phyloP scores from a whole-genome alignment of 1,140 invertebrate genomes.

The Lepidotrigona ventralis region DNA sequence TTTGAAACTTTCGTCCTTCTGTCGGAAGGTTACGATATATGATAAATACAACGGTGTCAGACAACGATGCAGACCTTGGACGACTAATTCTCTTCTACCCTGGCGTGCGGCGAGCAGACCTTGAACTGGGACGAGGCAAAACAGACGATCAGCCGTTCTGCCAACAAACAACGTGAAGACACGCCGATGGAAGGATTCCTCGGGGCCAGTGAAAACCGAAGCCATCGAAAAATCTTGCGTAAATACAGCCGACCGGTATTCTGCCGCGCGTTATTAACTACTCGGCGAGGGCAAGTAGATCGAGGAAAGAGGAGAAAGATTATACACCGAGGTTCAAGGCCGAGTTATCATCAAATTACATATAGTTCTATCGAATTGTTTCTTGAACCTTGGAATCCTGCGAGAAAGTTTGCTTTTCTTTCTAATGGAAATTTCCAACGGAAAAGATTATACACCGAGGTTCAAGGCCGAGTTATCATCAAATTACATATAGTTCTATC shows the following conservation, averaged over 20 bases:
- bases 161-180: background rate
- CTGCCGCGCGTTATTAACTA: background rate
- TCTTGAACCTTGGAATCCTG: no score
- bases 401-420: background rate
- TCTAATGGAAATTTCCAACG: background rate
- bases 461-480: no score
- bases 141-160: background rate
- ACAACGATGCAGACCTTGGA: background rate
- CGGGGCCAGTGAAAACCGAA: background rate
- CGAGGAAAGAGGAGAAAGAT: no score
- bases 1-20: background rate
- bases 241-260: background rate
- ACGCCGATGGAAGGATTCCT: background rate
- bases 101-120: background rate
- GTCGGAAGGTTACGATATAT: no score
- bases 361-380: no score
- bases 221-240: slow-evolving; percentile 3
- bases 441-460: no score
- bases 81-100: no score
- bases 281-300: background rate
- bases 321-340: background rate
- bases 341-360: background rate
- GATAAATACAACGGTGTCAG: background rate
- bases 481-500: no score
- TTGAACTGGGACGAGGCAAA: background rate